phyloP scores from a whole-genome alignment of 2,888 invertebrate species.

The Dynastes hyllus region DNA sequence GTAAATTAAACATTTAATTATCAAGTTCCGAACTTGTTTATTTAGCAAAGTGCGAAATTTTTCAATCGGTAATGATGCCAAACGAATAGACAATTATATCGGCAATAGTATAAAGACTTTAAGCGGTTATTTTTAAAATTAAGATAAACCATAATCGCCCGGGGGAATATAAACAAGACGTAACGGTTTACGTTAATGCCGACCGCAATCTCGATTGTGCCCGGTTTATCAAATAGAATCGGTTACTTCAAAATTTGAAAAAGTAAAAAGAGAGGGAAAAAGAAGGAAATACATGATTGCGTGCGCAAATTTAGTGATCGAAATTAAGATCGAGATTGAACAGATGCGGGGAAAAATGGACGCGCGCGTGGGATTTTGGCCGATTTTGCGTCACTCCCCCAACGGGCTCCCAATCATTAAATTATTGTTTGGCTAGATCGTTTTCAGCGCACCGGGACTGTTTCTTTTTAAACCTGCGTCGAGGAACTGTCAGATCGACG shows the following conservation, averaged over 20 bases:
- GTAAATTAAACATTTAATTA: constrained; percentile 46
- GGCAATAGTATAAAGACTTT: constrained; percentile 25
- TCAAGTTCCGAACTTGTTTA: constrained; percentile 38
- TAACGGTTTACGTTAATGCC: constrained; percentile 14
- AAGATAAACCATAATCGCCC: constrained; percentile 29
- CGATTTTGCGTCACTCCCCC: constrained; percentile 31
- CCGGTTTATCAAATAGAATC: constrained; percentile 32
- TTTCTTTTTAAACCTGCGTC: background rate
- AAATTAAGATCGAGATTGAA: constrained; percentile 32
- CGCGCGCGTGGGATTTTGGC: constrained; percentile 14
- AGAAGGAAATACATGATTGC: background rate
- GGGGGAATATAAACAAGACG: constrained; percentile 21
- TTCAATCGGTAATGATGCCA: constrained; percentile 32
- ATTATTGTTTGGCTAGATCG: constrained; percentile 38
- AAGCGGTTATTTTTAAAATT: constrained; percentile 34
- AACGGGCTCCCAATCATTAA: constrained; percentile 18
- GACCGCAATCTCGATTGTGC: constrained; percentile 9
- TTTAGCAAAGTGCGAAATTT: constrained; percentile 25
- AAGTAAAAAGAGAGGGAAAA: background rate
- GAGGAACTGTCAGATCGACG: constrained; percentile 12
- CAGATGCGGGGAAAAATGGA: constrained; percentile 4
- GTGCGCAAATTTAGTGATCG: constrained; percentile 11
- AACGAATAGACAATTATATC: constrained; percentile 33
- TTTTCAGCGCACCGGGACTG: constrained; percentile 15
- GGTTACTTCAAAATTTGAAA: background rate